Conservation (phyloP, 2,113 vertebrate species). For the Percopsis transmontana region DNA sequence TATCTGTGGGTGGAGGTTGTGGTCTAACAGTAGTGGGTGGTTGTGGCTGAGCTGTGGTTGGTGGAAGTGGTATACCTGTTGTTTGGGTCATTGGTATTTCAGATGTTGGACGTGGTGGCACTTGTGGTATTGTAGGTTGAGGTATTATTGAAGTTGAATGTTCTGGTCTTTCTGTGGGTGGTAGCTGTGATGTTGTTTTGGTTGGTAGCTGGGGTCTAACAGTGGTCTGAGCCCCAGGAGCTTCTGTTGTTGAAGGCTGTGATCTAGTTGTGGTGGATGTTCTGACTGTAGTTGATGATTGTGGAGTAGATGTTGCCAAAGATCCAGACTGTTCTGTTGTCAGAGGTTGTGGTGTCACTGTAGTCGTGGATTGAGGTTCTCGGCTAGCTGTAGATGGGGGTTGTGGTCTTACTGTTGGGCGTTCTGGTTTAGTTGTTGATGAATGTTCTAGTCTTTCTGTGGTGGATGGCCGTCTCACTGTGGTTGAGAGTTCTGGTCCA, state of each 20-base stretch:
- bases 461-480: neutral
- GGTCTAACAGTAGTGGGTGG: slow-evolving; percentile 8
- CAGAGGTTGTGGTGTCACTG: neutral
- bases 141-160: neutral
- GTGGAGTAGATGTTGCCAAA: neutral
- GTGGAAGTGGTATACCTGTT: too few species aligned
- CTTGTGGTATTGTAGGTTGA: too few species aligned
- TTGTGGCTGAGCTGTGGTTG: slow-evolving; percentile 3
- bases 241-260: neutral
- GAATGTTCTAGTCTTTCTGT: neutral
- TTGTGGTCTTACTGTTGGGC: neutral
- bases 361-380: neutral
- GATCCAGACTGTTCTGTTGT: neutral
- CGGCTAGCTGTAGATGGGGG: neutral
- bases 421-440: neutral
- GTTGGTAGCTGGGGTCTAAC: neutral
- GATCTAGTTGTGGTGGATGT: neutral
- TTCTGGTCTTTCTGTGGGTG: neutral
- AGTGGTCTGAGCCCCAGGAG: neutral
- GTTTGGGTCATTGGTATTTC: too few species aligned
- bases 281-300: neutral
- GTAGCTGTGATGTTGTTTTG: slow-evolving; percentile 16
- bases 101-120: too few species aligned
- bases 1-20: neutral
- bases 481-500: neutral